Evolutionary conservation across 2,888 invertebrate genomes (phyloP).

Genomic region (Callyntrura guangdongensis): DNA sequence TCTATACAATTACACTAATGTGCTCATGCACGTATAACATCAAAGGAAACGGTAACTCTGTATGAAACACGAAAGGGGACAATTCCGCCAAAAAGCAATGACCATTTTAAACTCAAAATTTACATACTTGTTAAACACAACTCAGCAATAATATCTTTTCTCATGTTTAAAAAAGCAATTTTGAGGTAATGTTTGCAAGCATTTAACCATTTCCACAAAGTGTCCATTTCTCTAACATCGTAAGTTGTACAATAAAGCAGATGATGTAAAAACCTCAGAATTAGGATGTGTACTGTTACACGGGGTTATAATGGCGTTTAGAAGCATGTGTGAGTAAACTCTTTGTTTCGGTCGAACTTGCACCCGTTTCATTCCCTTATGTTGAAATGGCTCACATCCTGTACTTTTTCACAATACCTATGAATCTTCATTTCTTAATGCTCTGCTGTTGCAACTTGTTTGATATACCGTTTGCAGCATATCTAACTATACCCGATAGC

Average conservation of each 20-base stretch:
- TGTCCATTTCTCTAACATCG: background rate
- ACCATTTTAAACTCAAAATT: slow-evolving; percentile 44
- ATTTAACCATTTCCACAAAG: slow-evolving; percentile 4
- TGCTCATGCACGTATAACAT: background rate
- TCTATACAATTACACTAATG: background rate
- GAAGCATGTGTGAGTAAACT: background rate
- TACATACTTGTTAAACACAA: slow-evolving; percentile 47
- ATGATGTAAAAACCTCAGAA: slow-evolving; percentile 34
- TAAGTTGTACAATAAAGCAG: slow-evolving; percentile 7
- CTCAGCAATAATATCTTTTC: background rate
- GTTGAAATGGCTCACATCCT: background rate
- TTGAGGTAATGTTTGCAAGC: background rate
- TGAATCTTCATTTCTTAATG: no score
- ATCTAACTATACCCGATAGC: background rate
- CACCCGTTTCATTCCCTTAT: background rate
- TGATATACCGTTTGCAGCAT: no score
- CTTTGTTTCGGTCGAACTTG: background rate
- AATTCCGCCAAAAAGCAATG: slow-evolving; percentile 44
- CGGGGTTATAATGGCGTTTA: background rate
- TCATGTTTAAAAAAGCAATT: slow-evolving; percentile 63
- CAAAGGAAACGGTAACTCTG: slow-evolving; percentile 32
- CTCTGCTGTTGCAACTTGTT: no score
- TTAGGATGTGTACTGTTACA: background rate
- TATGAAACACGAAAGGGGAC: slow-evolving; percentile 60
- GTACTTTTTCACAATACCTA: no score